Evolutionary conservation across 2,113 vertebrate species (phyloP), one percentile per base, ranked within the genome.

Genomic region (Platysteira castanea): DNA sequence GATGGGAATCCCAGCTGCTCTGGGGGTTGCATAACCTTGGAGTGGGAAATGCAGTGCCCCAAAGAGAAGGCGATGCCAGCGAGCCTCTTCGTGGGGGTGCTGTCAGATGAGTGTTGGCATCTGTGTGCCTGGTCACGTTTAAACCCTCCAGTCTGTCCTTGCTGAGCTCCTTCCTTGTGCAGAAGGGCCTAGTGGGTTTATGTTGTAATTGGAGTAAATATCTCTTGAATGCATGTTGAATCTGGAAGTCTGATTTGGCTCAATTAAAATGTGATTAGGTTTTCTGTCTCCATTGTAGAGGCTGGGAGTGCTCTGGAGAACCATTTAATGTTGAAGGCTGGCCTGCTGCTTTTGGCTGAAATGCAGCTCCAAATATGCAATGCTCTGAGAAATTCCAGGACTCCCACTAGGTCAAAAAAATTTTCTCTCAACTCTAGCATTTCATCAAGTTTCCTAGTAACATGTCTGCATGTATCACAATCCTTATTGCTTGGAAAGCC

Each of bases 371-470:
- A 96, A 96, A 88, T 95, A 85, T 85, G 93, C 89, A 96, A 75
- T 42, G 74, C 52, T 94, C 93, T 83, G 89, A 97, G 87, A 96
- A 96, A 96, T 96, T 96, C 95, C 96, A 97, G 95, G 86, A 96
- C 93, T 97, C 96, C 95, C 94, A 90, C 87, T 69, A 89, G 84
- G 92, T 87, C 89, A 89, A 31, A 90, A 90, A 56, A 30, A 3
- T 30, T 82, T 81, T 93, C 81, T 96, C 84, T 91, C 61, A 42
- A 76, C 88, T 86, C 10, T 57, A 92, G 44, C 78, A 83, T 97
- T 93, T 96, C 89, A 90, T 91, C 85, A 50, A 57, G 74, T 91
- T 91, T 75, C 94, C 59, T 46, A 26, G 65, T 92, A 93, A 95
- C 73, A 39, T 77, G 56, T 80, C 75, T 94, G 69, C 67, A 4